phyloP scores from a whole-genome alignment of 2,888 invertebrate genomes.

The Ptilodon capucinus region DNA sequence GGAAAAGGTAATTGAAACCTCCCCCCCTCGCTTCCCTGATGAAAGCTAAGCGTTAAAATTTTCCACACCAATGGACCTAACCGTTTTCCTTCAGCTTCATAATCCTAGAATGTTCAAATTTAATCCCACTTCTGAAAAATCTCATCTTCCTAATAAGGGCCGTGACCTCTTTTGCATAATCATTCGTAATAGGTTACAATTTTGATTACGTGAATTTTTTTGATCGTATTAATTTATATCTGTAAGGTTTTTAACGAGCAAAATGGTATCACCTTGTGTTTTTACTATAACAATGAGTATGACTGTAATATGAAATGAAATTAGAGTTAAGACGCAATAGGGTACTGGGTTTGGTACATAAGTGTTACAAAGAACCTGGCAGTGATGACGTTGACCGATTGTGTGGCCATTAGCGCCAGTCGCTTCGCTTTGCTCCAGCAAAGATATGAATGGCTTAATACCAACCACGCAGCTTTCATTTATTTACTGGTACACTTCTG shows the following conservation, averaged over 20 bases:
- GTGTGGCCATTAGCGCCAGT: constrained; percentile 67
- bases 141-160: not conserved
- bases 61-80: constrained; percentile 39
- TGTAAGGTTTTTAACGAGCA: too few relatives aligned
- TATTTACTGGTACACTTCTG: too few relatives aligned
- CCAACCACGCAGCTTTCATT: constrained; percentile 23
- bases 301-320: too few relatives aligned
- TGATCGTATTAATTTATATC: too few relatives aligned
- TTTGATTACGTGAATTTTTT: not conserved
- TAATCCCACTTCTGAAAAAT: not conserved
- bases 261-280: too few relatives aligned
- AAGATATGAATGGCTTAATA: constrained; percentile 57
- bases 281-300: too few relatives aligned
- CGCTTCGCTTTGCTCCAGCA: constrained; percentile 33
- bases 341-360: constrained; percentile 39
- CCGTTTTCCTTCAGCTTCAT: constrained; percentile 7
- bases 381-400: constrained; percentile 72
- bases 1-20: constrained; percentile 7
- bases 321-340: too few relatives aligned
- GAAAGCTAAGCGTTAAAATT: constrained; percentile 41
- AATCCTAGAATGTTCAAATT: not conserved
- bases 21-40: constrained; percentile 29
- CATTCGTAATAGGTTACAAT: not conserved
- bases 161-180: not conserved
- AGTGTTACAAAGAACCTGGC: constrained; percentile 66